A percentile compares a stretch with the other conserved stretches of the same genome.
Conservation (phyloP, 2,888 invertebrate species). For the Xestia xanthographa region DNA sequence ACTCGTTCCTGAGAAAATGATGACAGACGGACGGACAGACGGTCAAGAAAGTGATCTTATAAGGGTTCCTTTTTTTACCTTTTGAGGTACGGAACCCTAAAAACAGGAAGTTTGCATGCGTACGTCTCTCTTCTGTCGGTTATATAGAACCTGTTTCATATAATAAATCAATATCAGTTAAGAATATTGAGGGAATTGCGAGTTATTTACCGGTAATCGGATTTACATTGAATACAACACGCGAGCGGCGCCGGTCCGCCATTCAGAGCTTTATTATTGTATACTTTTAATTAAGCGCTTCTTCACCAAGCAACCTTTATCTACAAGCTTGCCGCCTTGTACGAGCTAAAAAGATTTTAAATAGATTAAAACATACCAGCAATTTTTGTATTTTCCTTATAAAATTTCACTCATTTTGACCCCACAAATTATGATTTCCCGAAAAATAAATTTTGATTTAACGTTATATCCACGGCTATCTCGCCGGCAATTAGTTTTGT, state of each 20-base stretch:
- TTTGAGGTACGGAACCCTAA: too few relatives aligned
- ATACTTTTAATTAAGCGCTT: conserved; percentile 64
- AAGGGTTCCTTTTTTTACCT: too few relatives aligned
- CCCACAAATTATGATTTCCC: conserved; percentile 20
- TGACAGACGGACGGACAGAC: too few relatives aligned
- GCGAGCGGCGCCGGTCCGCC: conserved; percentile 23
- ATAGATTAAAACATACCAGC: conserved; percentile 47
- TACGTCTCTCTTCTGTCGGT: conserved; percentile 1
- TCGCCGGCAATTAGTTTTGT: conserved; percentile 50
- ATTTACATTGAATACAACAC: conserved; percentile 52
- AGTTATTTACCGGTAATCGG: conserved; percentile 55
- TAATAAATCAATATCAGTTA: conserved; percentile 12
- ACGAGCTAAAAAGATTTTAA: conserved; percentile 49
- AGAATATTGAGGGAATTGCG: conserved; percentile 22
- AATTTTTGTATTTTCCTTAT: conserved; percentile 18
- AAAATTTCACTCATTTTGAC: conserved; percentile 33
- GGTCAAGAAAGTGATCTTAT: too few relatives aligned
- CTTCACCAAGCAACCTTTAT: conserved; percentile 41
- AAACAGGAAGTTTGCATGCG: background rate
- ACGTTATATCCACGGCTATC: conserved; percentile 20
- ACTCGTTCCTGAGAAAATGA: too few relatives aligned
- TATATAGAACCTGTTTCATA: conserved; percentile 12
- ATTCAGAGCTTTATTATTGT: conserved; percentile 55
- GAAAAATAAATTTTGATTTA: conserved; percentile 40
- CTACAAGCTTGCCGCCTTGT: conserved; percentile 27